Percentiles rank a stretch among this genome's conserved stretches.
Conservation (phyloP, 2,797 vertebrate species). For the Moxostoma hubbsi region DNA sequence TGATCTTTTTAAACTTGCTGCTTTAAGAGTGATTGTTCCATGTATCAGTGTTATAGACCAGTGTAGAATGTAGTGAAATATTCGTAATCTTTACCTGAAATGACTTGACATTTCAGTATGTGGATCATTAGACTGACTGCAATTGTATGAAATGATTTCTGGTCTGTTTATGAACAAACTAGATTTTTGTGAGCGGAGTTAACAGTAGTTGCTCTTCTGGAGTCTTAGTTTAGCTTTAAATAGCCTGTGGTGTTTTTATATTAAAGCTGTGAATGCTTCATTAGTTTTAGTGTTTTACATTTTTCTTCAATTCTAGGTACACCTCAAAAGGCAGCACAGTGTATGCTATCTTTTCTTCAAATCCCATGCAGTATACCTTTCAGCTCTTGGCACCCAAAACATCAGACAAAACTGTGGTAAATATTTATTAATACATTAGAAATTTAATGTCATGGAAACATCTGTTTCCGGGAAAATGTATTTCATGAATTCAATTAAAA, state of each 20-base stretch:
- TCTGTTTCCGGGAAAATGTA: not conserved
- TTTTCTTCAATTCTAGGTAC: slow-evolving; percentile 78
- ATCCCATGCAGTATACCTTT: slow-evolving; percentile 74
- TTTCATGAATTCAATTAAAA: not conserved
- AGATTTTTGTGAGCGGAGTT: no score
- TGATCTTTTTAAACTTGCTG: not conserved
- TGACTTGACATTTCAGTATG: no score
- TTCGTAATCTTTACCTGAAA: no score
- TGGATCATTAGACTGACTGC: no score
- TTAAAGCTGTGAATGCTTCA: not conserved
- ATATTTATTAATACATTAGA: slow-evolving; percentile 31
- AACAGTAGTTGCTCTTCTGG: not conserved
- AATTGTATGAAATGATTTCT: no score
- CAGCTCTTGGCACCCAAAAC: slow-evolving; percentile 76
- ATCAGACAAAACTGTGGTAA: slow-evolving; percentile 80
- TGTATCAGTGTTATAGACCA: no score
- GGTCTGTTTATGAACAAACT: no score
- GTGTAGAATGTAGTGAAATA: no score
- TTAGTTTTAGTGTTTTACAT: not conserved
- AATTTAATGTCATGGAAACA: not conserved
- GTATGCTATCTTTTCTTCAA: slow-evolving; percentile 83
- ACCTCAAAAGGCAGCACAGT: slow-evolving; percentile 81
- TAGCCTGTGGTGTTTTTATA: not conserved
- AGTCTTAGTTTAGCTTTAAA: not conserved
- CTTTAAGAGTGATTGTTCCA: no score